Conservation (phyloP, 2,113 vertebrate species). For the Ciconia maguari region DNA sequence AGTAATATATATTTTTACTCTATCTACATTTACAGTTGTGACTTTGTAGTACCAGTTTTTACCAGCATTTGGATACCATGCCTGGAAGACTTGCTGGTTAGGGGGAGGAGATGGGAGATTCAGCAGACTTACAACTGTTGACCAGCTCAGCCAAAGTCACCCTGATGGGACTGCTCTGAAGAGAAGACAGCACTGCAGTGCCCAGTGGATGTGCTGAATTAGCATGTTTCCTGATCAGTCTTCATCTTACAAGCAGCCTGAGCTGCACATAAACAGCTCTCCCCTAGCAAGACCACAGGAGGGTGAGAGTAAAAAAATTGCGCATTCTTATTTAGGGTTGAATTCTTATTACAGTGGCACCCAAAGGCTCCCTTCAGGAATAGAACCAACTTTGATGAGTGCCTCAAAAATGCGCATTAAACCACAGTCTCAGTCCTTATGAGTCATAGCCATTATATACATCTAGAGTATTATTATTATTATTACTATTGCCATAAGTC, state of each 20-base stretch:
- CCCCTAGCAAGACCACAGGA: neutral
- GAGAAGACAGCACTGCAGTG: neutral
- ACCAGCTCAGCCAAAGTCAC: neutral
- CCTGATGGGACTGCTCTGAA: neutral
- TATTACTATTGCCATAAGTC: neutral
- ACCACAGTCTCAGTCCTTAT: neutral
- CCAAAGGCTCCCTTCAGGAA: neutral
- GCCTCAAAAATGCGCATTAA: neutral
- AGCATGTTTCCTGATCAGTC: neutral
- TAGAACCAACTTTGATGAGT: neutral
- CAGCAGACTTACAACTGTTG: neutral
- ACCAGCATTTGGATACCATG: neutral
- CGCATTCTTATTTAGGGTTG: neutral
- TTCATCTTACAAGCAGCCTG: neutral
- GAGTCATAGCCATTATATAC: neutral
- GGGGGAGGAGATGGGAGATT: neutral
- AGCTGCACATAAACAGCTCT: neutral
- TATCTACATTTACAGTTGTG: neutral
- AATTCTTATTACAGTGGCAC: neutral
- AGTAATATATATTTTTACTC: neutral
- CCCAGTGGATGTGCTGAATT: neutral
- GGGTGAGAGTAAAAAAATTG: neutral
- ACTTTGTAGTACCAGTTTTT: neutral
- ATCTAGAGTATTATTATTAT: neutral
- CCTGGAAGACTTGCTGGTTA: neutral